Conservation (phyloP, 2,797 vertebrate species). For the Mus spretus region DNA sequence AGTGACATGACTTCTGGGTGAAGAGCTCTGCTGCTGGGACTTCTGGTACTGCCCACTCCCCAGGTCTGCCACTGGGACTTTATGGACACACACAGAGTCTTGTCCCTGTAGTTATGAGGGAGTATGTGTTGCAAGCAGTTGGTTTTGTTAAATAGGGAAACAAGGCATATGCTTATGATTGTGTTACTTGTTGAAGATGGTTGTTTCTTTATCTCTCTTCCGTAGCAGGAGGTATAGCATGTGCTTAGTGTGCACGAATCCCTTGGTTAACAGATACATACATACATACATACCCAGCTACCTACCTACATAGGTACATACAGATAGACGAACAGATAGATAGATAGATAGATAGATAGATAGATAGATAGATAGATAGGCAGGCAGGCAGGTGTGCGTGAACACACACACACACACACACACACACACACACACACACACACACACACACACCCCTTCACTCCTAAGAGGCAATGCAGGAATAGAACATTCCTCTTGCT, state of each 20-base stretch:
- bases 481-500: neutral
- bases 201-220: neutral
- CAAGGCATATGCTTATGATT: neutral
- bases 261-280: neutral
- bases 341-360: too few relatives aligned
- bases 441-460: neutral
- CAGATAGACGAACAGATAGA: too few relatives aligned
- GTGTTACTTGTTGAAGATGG: neutral
- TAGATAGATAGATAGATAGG: too few relatives aligned
- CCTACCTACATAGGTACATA: neutral
- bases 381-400: neutral
- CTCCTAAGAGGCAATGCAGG: too few relatives aligned
- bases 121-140: neutral
- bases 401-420: neutral
- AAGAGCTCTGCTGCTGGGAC: neutral
- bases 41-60: fast-evolving
- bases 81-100: neutral
- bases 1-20: neutral
- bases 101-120: neutral
- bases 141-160: neutral
- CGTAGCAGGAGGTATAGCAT: neutral
- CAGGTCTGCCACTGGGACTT: too few relatives aligned
- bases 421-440: neutral
- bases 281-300: too few relatives aligned
- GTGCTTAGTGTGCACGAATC: neutral